phyloP scores from a whole-genome alignment of 2,888 invertebrate species.

The Halictus ligatus region DNA sequence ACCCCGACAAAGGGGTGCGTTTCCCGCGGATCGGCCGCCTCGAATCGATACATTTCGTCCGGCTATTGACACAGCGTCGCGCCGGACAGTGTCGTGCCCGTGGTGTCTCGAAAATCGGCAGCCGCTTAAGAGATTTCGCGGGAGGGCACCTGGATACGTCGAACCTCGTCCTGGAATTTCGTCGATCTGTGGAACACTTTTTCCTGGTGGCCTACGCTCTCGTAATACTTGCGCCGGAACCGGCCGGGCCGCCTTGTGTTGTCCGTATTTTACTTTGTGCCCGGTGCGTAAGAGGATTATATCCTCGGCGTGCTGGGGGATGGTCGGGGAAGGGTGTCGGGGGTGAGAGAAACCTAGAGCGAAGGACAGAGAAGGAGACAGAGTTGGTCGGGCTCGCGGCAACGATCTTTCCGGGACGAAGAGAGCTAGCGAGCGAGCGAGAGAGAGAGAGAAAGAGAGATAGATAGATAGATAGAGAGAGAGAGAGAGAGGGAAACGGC shows the following conservation, averaged over 20 bases:
- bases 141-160: conserved; percentile 35
- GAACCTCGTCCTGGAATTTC: conserved; percentile 23
- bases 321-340: conserved; percentile 37
- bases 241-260: conserved; percentile 61
- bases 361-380: conserved; percentile 27
- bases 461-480: no score
- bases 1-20: neutral
- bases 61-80: neutral
- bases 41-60: conserved; percentile 1
- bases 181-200: conserved; percentile 22
- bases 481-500: neutral
- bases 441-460: neutral
- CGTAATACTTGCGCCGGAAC: conserved; percentile 63
- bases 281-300: conserved; percentile 84
- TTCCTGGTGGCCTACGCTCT: conserved; percentile 57
- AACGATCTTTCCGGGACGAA: conserved; percentile 29
- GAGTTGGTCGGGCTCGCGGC: conserved; percentile 23
- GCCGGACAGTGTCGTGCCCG: neutral
- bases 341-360: conserved; percentile 8
- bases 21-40: neutral
- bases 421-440: neutral
- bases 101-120: conserved; percentile 36
- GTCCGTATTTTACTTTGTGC: conserved; percentile 82
- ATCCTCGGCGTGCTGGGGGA: conserved; percentile 57
- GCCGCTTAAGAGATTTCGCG: conserved; percentile 75